Percentiles rank a stretch among this genome's conserved stretches.
Conservation (phyloP, 2,888 invertebrate genomes). For the Lumbricus terrestris region DNA sequence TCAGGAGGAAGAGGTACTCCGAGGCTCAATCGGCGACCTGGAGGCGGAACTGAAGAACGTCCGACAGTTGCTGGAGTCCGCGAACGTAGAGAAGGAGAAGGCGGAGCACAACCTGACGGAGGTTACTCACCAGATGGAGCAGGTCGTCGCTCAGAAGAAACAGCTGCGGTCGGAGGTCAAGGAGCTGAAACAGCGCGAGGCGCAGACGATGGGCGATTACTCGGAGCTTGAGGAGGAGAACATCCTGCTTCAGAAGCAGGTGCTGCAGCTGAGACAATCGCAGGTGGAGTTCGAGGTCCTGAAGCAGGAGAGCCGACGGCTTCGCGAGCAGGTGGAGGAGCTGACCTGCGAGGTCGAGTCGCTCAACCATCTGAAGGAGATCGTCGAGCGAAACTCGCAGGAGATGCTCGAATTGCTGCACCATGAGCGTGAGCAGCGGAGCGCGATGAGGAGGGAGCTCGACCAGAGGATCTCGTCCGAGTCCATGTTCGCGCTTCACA, state of each 20-base stretch:
- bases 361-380: conserved; percentile 81
- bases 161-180: conserved; percentile 72
- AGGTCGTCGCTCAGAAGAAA: conserved; percentile 50
- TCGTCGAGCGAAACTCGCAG: conserved; percentile 92
- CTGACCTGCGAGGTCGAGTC: conserved; percentile 88
- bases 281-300: conserved; percentile 97
- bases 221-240: conserved; percentile 97
- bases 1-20: conserved; percentile 89
- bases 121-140: conserved; percentile 41
- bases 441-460: conserved; percentile 56
- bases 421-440: conserved; percentile 90
- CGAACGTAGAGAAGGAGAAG: conserved; percentile 83
- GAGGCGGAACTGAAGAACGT: conserved; percentile 52
- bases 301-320: conserved; percentile 89
- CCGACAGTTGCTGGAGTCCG: conserved; percentile 63
- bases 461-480: conserved; percentile 58
- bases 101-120: conserved; percentile 58
- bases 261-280: conserved; percentile 84
- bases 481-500: conserved; percentile 59
- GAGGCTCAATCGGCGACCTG: conserved; percentile 78
- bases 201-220: conserved; percentile 84
- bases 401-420: conserved; percentile 92
- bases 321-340: conserved; percentile 79
- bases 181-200: conserved; percentile 88
- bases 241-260: conserved; percentile 92